Evolutionary conservation across 2,113 vertebrate genomes (phyloP), one percentile per base, ranked within the genome.

Genomic region (Ageneiosus marmoratus): DNA sequence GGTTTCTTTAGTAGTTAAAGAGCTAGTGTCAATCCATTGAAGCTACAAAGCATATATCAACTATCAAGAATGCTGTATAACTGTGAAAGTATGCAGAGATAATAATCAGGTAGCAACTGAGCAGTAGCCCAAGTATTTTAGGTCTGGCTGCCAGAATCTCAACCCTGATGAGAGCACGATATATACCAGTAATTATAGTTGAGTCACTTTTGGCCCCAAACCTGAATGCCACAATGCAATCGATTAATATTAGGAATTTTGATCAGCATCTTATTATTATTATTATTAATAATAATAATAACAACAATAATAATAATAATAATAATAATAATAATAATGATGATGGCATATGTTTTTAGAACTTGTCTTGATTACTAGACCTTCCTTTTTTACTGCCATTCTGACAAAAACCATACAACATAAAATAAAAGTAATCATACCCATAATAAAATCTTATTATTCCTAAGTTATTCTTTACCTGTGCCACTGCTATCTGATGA

Each of bases 1-100:
- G 34, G 32, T 62, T 73, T 34, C 2, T 51, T 34, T 29, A 24
- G 37, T 50, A 83, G 60, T 46, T 76, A 83, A 53, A 65, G 32
- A 41, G 50, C 29, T 80, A 37, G 70, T 24, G 76, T 41, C 73
- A 32, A 24, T 80, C 46, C 56, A 46, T 5, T 70, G 24, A 80
- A 50, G 37, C 67, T 74, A 34, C 5, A n/a, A 53, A 29, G 37
- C 20, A 81, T 34, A 70, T 81, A 10, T 44, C 41, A 22, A 1
- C 9, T n/a, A 20, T 34, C 16, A 44, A n/a, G 16, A 34, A 56
- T 58, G 44, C 29, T 32, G 29, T 60, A 10, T 60, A 46, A 55
- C 27, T 74, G 11, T 60, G 10, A 60, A 32, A 5, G n/a, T 41
- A 46, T 60, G 1, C 46, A 10, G 65, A 34, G 32, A 55, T n/a